Evolutionary conservation across 1,140 invertebrate genomes (phyloP), one percentile per base, ranked within the genome.

Genomic region (Musca vetustissima): DNA sequence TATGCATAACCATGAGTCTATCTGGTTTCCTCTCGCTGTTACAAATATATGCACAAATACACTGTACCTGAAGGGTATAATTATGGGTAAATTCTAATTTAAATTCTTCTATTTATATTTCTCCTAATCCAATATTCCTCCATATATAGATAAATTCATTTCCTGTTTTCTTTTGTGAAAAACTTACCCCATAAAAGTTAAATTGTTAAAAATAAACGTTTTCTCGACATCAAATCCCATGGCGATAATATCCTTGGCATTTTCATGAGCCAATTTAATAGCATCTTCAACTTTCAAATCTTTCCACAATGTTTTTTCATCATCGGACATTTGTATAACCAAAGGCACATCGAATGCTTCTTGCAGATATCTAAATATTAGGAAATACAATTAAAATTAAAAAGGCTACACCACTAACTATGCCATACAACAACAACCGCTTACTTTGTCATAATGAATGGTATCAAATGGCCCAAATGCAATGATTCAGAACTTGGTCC

Each of bases 291-390:
- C 77, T 70, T 90, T 92, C 25, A 99, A 83, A 82, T 99, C 95
- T 83, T 95, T 98, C 98, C 98, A 99, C 74, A 99, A 87, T 32
- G 91, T 95, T 82, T 99, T 99, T 83, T 99, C 98, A 85, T 99
- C 98, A 81, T 99, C 98, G 0, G 98, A 99, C 71, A 99, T 83
- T 82, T 99, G 96, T 74, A 98, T 94, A 0, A 99, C 91, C 19
- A 99, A 83, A 36, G 98, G 98, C 55, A 99, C 96, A 85, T 99
- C 88, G 83, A 99, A 99, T 0, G 93, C 91, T 75, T 99, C 97
- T 86, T 99, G 98, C 2, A 99, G 83, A 95, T 96, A 99, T 84
- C 95, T 96, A 76, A 82, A 85, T 83, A 72, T 13, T 28, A 14
- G 28, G 8, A 71, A 67, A 14, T 70, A 47, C 36, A 69, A 36